A percentile compares a stretch with the other conserved stretches of the same genome.
Evolutionary conservation across 2,113 vertebrate genomes (phyloP).

Genomic region (Chaetura pelagica): DNA sequence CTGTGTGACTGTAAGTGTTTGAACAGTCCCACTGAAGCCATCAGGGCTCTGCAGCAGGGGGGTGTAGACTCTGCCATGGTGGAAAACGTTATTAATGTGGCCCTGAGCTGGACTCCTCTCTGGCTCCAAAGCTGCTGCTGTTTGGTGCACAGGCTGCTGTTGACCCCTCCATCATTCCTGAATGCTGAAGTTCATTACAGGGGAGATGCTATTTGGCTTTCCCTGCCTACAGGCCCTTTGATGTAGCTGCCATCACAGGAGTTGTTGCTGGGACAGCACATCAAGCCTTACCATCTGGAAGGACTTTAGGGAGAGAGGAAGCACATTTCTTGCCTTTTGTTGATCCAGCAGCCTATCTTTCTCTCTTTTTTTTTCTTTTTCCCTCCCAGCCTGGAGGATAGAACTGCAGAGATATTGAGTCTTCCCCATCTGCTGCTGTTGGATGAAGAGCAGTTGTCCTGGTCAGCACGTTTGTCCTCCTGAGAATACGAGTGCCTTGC

Average conservation of each 20-base stretch:
- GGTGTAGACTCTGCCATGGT: not conserved
- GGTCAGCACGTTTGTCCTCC: not conserved
- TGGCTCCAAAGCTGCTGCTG: not conserved
- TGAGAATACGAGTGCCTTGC: not conserved
- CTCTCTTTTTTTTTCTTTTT: not conserved
- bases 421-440: not conserved
- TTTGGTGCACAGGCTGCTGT: not conserved
- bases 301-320: constrained; percentile 18
- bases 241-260: constrained; percentile 36
- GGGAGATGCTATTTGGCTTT: not conserved
- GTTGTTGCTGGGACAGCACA: constrained; percentile 27
- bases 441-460: not conserved
- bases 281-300: constrained; percentile 48
- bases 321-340: constrained; percentile 24
- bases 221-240: not conserved
- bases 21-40: not conserved
- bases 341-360: not conserved
- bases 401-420: not conserved
- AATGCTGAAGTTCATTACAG: constrained; percentile 27
- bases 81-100: not conserved
- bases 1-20: not conserved
- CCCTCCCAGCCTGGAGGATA: not conserved
- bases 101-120: not conserved
- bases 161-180: not conserved
- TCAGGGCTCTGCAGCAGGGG: not conserved